Base-by-base conservation (phyloP, 1,140 invertebrate genomes). In the Drosophila rufa region DNA sequence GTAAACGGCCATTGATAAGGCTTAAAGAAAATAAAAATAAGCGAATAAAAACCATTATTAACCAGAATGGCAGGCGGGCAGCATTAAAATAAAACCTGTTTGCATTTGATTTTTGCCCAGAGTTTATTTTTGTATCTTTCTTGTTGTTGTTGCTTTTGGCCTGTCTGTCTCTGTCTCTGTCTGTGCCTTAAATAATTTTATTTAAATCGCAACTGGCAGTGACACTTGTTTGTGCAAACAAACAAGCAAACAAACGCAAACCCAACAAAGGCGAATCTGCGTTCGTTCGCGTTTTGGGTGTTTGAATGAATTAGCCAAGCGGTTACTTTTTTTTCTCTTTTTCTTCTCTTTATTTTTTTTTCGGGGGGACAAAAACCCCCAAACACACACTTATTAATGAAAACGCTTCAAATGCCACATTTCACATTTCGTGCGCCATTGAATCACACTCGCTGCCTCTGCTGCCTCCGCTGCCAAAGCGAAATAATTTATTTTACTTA, bases 371-470 rank as follows among this genome's bases (percentile, higher is more conserved):
- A 53, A 38, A 38, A 53, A 14, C n/a, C 58, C 27, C 57, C 40
- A 36, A 30, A 25, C 53, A 11, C 38, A 36, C 68, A 80, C 84
- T 89, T 87, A 87, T 87, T 87, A 87, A 87, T 87, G 84, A 87
- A 87, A 89, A 77, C 84, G 80, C 77, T 80, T 89, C 80, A 67
- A 89, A 87, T 89, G 73, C 79, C 79, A 76, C 79, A 87, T 82
- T 86, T 82, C 79, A 78, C 74, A 71, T 69, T 74, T 79, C 68
- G 75, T 75, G 70, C 75, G 75, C 75, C 76, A 80, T 73, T 87
- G 71, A 87, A 87, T 80, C 75, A 87, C 75, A 69, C 74, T 67
- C 73, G 17, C 51, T 43, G 19, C 19, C 73, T 15, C 51, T 43
- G 19, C 19, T 22, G 30, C 50, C 17, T 9, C 9, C 9, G 43